phyloP scores from a whole-genome alignment of 1,140 invertebrate genomes.

The Pseudachorutes palmiensis region DNA sequence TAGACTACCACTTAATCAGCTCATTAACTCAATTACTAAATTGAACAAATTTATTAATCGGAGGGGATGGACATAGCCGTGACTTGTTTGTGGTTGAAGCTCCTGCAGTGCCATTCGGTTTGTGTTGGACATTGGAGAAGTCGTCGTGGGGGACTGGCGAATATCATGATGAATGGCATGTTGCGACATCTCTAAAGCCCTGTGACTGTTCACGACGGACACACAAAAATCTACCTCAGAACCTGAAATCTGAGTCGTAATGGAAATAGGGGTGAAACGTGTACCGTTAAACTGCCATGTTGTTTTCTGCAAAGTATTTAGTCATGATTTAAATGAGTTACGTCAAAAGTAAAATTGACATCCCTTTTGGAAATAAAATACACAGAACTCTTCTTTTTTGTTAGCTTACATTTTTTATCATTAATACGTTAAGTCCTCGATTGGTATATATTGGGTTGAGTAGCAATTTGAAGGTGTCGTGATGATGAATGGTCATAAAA shows the following conservation, averaged over 20 bases:
- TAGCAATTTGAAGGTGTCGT: no score
- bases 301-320: not conserved
- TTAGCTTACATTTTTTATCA: no score
- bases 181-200: slow-evolving; percentile 28
- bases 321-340: not conserved
- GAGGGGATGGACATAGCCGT: slow-evolving; percentile 79
- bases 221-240: not conserved
- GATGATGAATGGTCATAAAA: no score
- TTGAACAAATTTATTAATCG: slow-evolving; percentile 44
- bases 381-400: no score
- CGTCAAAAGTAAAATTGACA: no score
- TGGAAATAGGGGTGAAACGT: not conserved
- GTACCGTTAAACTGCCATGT: not conserved
- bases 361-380: no score
- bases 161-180: slow-evolving; percentile 92
- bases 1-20: not conserved
- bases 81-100: slow-evolving; percentile 78
- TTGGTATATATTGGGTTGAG: no score
- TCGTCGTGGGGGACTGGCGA: slow-evolving; percentile 80
- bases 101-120: slow-evolving; percentile 79
- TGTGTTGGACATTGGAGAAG: slow-evolving; percentile 84
- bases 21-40: not conserved
- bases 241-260: not conserved
- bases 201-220: not conserved
- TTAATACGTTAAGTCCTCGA: no score